phyloP scores from a whole-genome alignment of 2,797 vertebrate genomes.

The Sitta carolinensis region DNA sequence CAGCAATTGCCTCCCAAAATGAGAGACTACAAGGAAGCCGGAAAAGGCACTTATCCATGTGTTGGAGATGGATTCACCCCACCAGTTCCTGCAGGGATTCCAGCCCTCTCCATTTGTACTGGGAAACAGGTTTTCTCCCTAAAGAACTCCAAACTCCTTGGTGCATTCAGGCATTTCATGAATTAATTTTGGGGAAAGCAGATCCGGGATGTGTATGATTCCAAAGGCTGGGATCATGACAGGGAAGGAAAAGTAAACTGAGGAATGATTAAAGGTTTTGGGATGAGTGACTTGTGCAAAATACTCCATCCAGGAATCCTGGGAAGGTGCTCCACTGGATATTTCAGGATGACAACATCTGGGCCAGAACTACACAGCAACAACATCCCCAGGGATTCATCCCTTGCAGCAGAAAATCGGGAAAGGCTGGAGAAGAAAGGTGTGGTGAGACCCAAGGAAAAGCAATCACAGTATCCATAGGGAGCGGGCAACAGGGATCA shows the following conservation, averaged over 20 bases:
- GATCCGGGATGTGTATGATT: background rate
- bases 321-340: accelerated
- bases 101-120: background rate
- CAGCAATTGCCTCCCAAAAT: background rate
- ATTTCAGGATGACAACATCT: background rate
- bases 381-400: background rate
- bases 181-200: background rate
- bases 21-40: background rate
- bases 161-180: background rate
- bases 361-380: background rate
- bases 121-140: background rate
- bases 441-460: background rate
- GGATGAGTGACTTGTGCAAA: background rate
- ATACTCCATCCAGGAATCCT: background rate
- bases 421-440: background rate
- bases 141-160: background rate
- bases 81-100: constrained; percentile 20
- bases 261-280: background rate
- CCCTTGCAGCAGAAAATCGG: background rate
- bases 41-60: background rate
- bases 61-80: background rate
- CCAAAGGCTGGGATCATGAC: background rate
- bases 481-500: accelerated
- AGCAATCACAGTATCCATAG: accelerated
- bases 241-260: background rate